Conservation (phyloP, 2,113 vertebrate genomes). For the Pavo muticus region DNA sequence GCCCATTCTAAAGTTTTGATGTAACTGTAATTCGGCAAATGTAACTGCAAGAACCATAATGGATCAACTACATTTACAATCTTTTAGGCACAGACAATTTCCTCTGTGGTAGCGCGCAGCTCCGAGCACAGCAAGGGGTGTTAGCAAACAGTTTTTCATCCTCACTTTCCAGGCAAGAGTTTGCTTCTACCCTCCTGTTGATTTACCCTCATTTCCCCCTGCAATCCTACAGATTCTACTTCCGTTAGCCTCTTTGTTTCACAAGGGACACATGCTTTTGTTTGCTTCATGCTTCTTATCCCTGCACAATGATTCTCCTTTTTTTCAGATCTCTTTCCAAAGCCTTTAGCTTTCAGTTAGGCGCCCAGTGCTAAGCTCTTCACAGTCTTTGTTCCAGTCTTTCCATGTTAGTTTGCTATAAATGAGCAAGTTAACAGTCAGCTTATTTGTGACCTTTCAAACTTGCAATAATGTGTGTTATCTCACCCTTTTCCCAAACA, state of each 20-base stretch:
- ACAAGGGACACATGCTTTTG: constrained; percentile 49
- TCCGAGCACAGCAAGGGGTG: constrained; percentile 8
- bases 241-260: constrained; percentile 43
- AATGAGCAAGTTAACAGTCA: constrained; percentile 14
- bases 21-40: background rate
- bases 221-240: constrained; percentile 24
- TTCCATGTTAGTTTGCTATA: constrained; percentile 12
- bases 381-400: constrained; percentile 18
- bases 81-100: background rate
- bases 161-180: constrained; percentile 6
- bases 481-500: background rate
- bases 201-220: constrained; percentile 5
- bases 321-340: constrained; percentile 62
- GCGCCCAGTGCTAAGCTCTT: constrained; percentile 11
- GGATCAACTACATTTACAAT: background rate
- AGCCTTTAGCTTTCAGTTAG: constrained; percentile 34
- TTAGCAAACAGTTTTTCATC: background rate
- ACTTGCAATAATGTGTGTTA: constrained; percentile 11
- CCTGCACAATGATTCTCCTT: constrained; percentile 46
- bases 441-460: constrained; percentile 17
- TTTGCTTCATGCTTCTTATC: constrained; percentile 68
- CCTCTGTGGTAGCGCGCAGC: background rate
- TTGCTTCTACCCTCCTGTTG: background rate
- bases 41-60: background rate
- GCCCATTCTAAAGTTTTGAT: background rate